phyloP scores from a whole-genome alignment of 2,888 invertebrate genomes.

The Agrilus mali region DNA sequence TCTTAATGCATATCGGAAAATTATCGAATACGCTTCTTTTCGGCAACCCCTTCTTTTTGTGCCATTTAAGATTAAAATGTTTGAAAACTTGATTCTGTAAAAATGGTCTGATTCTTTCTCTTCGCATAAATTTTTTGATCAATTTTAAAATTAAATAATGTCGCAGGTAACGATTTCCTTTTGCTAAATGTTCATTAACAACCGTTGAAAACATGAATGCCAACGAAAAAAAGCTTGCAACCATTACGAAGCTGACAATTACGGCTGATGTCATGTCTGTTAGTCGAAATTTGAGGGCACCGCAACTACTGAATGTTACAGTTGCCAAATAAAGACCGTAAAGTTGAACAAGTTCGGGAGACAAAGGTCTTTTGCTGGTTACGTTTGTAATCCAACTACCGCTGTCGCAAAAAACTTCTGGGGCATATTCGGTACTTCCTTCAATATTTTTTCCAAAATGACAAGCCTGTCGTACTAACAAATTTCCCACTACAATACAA shows the following conservation, averaged over 20 bases:
- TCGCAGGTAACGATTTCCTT: too few relatives aligned
- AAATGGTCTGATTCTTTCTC: constrained; percentile 1
- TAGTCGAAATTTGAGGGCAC: background rate
- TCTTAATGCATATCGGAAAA: constrained; percentile 5
- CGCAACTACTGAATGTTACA: background rate
- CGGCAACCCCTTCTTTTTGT: constrained; percentile 3
- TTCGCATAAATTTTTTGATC: constrained; percentile 6
- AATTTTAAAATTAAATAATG: background rate
- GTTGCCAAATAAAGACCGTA: constrained; percentile 4
- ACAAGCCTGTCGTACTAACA: constrained; percentile 5
- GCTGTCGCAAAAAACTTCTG: constrained; percentile 1
- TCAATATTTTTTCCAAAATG: background rate
- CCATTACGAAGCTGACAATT: background rate
- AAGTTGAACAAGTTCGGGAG: background rate
- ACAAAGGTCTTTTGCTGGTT: constrained; percentile 1
- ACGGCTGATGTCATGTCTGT: background rate
- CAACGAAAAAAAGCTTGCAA: background rate
- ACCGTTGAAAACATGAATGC: background rate
- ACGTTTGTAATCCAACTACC: constrained; percentile 2
- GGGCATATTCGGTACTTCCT: background rate
- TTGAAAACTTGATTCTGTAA: constrained; percentile 6
- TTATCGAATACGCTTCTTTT: constrained; percentile 1
- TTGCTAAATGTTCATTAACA: too few relatives aligned
- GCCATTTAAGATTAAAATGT: constrained; percentile 9
- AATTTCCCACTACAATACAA: constrained; percentile 2